A percentile compares a stretch with the other conserved stretches of the same genome.
Evolutionary conservation across 2,888 invertebrate species (phyloP).

Genomic region (Clivina fossor): DNA sequence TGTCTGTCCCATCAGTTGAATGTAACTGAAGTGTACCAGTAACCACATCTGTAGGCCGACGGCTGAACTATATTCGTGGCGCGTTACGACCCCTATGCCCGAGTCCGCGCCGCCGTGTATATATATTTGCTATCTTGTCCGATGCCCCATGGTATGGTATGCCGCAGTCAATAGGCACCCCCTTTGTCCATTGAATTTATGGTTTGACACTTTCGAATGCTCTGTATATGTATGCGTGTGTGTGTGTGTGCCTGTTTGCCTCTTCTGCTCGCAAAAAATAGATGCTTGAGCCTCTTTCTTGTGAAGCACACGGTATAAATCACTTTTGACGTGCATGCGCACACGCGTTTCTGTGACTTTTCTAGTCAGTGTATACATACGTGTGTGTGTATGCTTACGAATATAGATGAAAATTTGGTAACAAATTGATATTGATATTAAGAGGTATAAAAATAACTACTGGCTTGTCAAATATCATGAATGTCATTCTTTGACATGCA

Average conservation of each 20-base stretch:
- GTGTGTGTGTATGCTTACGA: too few relatives aligned
- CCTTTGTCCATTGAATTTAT: conserved; percentile 52
- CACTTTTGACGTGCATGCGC: too few relatives aligned
- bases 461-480: too few relatives aligned
- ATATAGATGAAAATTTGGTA: too few relatives aligned
- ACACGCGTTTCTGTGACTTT: too few relatives aligned
- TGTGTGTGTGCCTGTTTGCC: too few relatives aligned
- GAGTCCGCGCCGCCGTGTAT: conserved; percentile 1
- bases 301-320: conserved; percentile 54
- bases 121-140: neutral
- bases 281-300: conserved; percentile 53
- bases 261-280: conserved; percentile 51
- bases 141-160: too few relatives aligned
- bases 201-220: conserved; percentile 55
- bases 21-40: conserved; percentile 35
- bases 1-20: conserved; percentile 33
- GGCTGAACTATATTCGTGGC: conserved; percentile 35
- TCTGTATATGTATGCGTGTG: too few relatives aligned
- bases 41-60: conserved; percentile 42
- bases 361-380: too few relatives aligned
- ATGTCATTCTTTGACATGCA: too few relatives aligned
- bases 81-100: conserved; percentile 18
- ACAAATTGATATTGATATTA: too few relatives aligned
- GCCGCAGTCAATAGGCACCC: conserved; percentile 45
- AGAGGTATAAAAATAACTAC: too few relatives aligned